A percentile compares a stretch with the other conserved stretches of the same genome.
Evolutionary conservation across 1,140 invertebrate genomes (phyloP).

Genomic region (Drosophila mauritiana): DNA sequence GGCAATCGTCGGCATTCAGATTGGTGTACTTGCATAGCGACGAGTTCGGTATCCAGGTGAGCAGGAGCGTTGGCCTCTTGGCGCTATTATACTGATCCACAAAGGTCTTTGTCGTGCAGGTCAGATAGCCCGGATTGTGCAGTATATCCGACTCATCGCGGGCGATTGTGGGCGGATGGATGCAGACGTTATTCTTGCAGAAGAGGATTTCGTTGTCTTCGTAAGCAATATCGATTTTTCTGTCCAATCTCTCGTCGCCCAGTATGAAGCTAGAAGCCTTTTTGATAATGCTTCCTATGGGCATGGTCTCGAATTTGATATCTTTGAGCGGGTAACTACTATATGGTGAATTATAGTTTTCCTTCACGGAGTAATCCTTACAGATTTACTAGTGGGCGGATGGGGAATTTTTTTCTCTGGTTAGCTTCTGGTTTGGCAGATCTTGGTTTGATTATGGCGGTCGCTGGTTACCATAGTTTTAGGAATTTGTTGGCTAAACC

Average conservation of each 20-base stretch:
- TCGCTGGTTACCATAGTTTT: constrained; percentile 33
- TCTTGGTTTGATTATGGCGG: background rate
- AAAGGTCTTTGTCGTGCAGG: constrained; percentile 91
- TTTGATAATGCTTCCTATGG: constrained; percentile 90
- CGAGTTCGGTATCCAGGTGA: constrained; percentile 97
- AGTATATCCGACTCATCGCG: constrained; percentile 92
- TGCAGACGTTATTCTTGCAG: constrained; percentile 97
- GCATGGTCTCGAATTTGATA: constrained; percentile 86
- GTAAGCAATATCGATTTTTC: constrained; percentile 87
- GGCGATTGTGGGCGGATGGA: constrained; percentile 94
- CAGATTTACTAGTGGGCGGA: constrained; percentile 11
- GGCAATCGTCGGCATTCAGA: constrained; percentile 61
- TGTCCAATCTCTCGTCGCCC: constrained; percentile 88
- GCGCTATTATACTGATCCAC: constrained; percentile 89
- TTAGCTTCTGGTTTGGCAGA: constrained; percentile 22
- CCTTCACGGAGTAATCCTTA: background rate
- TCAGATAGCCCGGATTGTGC: constrained; percentile 96
- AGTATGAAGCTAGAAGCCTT: constrained; percentile 91
- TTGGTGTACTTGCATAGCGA: constrained; percentile 94
- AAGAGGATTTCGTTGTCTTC: constrained; percentile 94
- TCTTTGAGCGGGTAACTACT: constrained; percentile 11
- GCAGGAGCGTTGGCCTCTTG: constrained; percentile 91
- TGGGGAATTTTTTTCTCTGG: constrained; percentile 5
- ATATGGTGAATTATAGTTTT: constrained; percentile 2
- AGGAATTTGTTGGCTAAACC: background rate